phyloP scores from a whole-genome alignment of 2,797 vertebrate species.

The Sitta carolinensis region DNA sequence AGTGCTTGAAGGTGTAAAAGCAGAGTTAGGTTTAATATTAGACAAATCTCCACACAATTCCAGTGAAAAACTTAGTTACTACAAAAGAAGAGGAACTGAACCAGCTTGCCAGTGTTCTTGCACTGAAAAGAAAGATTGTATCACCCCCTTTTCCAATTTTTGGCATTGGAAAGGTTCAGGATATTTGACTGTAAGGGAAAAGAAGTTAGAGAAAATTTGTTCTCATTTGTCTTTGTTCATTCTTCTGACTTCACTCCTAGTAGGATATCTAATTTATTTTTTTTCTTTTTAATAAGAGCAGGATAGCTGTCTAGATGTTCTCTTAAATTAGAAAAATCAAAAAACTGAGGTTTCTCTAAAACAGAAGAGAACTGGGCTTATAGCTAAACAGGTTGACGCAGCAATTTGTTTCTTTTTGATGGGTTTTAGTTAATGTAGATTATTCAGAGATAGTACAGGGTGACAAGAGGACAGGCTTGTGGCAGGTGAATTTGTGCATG shows the following conservation, averaged over 20 bases:
- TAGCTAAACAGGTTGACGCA: background rate
- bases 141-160: background rate
- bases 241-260: conserved; percentile 26
- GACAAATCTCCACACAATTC: background rate
- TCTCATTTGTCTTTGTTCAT: conserved; percentile 9
- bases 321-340: background rate
- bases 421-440: background rate
- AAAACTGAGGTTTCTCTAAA: conserved; percentile 29
- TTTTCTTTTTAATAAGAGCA: background rate
- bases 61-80: background rate
- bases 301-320: background rate
- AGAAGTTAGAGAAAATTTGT: background rate
- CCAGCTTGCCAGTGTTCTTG: background rate
- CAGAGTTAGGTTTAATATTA: background rate
- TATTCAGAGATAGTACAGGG: background rate
- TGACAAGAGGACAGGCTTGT: conserved; percentile 7
- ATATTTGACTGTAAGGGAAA: background rate
- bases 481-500: conserved; percentile 43
- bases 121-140: background rate
- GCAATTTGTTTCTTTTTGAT: background rate
- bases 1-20: conserved; percentile 55
- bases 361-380: background rate
- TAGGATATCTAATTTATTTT: background rate
- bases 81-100: background rate
- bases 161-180: background rate